Base-by-base conservation (phyloP, 2,888 invertebrate species). In the Idaea straminata region DNA sequence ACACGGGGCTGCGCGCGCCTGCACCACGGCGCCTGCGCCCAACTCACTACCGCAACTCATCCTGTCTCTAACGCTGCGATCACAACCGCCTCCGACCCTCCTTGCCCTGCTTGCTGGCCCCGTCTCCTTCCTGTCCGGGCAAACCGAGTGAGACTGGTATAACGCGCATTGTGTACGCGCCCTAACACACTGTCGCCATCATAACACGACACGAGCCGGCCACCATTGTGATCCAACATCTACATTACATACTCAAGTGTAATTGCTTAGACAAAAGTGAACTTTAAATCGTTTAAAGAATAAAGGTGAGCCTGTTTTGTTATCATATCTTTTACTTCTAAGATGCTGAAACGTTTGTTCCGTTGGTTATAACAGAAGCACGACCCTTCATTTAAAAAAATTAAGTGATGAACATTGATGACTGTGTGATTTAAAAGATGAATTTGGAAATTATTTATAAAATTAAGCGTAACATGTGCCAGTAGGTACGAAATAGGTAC, bases 21-120 rank as follows among this genome's bases (percentile, higher is more conserved):
- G 86, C 88, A 83, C 76, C 86, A 80, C 74, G 83, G 78, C 90
- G 91, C 90, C 80, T 84, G 91, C 91, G 89, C 79, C 69, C 80
- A 74, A 36, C 66, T 67, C 74, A 81, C 75, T 77, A 74, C 80
- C 77, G 78, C 74, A 72, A 72, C 59, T 58, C 16, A 58, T 16
- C 58, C 58, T 16, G 47, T 6, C 58, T 58, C n/a, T 16, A 58
- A 47, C 6, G 15, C n/a, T 15, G 6, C 58, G 58, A 58, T 58
- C 58, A 58, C 58, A n/a, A n/a, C 58, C 15, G 58, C 58, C 7
- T 5, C 58, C 58, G 15, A 58, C n/a, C 58, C 16, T 16, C n/a
- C 58, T 16, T 16, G 15, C 58, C 58, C 13, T 47, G 25, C 58
- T 16, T 15, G 58, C 58, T 15, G 15, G 25, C 15, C 15, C 57